These are phyloP conservation scores for Monomorium pharaonis DNA, from an alignment of 1,140 invertebrate genomes.

Conservation along the genomic window DNA sequence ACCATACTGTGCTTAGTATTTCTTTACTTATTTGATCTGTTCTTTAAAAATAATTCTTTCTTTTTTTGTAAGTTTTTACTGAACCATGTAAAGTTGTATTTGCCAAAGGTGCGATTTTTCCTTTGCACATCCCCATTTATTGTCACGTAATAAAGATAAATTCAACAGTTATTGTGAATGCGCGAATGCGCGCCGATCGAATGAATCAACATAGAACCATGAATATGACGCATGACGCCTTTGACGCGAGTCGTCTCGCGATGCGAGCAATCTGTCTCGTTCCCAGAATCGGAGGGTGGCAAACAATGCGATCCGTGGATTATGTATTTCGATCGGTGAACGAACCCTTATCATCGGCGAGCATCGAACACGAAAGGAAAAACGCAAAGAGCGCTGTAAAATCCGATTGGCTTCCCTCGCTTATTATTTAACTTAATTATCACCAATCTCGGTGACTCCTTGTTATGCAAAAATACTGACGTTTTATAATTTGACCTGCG, in stretches of 20 bases:
- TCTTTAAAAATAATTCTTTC: neutral
- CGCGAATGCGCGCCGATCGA: slow-evolving; percentile 26
- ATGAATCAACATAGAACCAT: slow-evolving; percentile 37
- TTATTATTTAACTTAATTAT: neutral
- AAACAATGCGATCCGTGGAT: slow-evolving; percentile 57
- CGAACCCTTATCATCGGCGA: slow-evolving; percentile 57
- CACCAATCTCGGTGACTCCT: neutral
- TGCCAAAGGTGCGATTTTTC: slow-evolving; percentile 7
- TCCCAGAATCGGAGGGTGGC: slow-evolving; percentile 20
- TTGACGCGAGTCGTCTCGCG: slow-evolving; percentile 8
- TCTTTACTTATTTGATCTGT: too few species aligned
- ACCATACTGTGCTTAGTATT: too few species aligned
- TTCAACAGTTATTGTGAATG: neutral
- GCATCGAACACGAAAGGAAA: neutral
- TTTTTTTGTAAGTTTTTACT: neutral
- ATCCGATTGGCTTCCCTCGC: neutral
- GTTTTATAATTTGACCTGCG: neutral
- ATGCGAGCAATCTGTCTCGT: slow-evolving; percentile 30
- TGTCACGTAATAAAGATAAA: slow-evolving; percentile 47
- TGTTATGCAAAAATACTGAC: neutral
- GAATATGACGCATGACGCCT: slow-evolving; percentile 35
- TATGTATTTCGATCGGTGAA: slow-evolving; percentile 67
- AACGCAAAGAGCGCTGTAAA: neutral
- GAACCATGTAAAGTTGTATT: neutral
- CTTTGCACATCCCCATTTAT: slow-evolving; percentile 1